Evolutionary conservation across 1,140 invertebrate species (phyloP).

Genomic region (Eriocheir sinensis): DNA sequence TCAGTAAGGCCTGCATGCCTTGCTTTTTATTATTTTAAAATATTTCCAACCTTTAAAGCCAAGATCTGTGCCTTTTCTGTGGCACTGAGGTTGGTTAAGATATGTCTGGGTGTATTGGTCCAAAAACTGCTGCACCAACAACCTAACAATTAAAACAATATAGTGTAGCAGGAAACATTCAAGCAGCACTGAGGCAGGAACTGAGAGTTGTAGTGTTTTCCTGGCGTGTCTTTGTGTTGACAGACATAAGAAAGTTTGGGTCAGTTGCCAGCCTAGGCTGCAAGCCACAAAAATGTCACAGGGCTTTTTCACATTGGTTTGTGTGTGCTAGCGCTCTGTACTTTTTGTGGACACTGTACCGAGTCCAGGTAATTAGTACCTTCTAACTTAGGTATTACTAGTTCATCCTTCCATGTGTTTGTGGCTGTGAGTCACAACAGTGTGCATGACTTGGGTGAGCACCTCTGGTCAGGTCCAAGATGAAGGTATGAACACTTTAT

Average conservation of each 20-base stretch:
- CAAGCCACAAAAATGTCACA: neutral
- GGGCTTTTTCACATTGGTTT: neutral
- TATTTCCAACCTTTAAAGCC: too few relatives aligned
- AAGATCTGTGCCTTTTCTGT: slow-evolving; percentile 1
- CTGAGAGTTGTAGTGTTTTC: neutral
- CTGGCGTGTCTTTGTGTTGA: neutral
- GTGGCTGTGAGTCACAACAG: neutral
- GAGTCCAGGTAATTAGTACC: too few relatives aligned
- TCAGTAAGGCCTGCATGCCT: neutral
- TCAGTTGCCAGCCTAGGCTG: slow-evolving; percentile 6
- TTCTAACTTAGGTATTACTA: too few relatives aligned
- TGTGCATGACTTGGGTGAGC: neutral
- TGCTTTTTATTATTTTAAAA: neutral
- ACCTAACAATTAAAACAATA: too few relatives aligned
- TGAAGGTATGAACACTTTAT: neutral
- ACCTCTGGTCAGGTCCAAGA: too few relatives aligned
- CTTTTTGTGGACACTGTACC: slow-evolving; percentile 9
- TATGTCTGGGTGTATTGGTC: neutral
- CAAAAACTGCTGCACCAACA: too few relatives aligned
- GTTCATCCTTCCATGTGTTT: slow-evolving; percentile 1
- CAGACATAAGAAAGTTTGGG: neutral
- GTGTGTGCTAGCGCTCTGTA: neutral
- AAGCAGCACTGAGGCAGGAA: slow-evolving; percentile 10
- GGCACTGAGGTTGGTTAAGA: slow-evolving; percentile 20
- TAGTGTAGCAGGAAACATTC: neutral